phyloP scores from a whole-genome alignment of 2,888 invertebrate genomes.

The Disparrhopalites patrizii region DNA sequence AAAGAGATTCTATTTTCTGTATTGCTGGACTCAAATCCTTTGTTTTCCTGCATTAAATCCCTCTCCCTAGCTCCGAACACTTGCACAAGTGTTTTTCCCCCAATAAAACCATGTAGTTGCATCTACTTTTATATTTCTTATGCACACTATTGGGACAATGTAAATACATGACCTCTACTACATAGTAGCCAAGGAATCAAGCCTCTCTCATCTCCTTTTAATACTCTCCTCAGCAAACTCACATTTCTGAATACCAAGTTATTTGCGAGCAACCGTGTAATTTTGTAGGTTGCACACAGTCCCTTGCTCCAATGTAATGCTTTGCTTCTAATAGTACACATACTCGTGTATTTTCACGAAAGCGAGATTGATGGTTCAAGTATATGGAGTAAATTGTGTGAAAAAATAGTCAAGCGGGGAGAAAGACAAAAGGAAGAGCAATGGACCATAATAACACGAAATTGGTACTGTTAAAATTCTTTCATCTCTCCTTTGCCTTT shows the following conservation, averaged over 20 bases:
- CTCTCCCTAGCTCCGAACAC: background rate
- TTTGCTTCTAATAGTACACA: background rate
- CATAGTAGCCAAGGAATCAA: no score
- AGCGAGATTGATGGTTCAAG: no score
- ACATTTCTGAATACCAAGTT: background rate
- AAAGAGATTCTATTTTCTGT: background rate
- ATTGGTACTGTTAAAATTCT: background rate
- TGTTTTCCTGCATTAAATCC: no score
- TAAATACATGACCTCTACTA: background rate
- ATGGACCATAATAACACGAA: background rate
- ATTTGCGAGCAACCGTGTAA: background rate
- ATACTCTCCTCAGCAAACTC: background rate
- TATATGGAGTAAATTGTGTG: no score
- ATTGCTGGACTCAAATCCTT: slow-evolving; percentile 1
- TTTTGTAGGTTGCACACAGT: no score
- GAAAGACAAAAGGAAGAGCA: background rate
- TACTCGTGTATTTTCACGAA: no score
- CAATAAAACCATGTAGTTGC: background rate
- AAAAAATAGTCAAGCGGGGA: background rate
- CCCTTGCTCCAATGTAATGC: background rate
- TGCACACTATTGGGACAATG: no score
- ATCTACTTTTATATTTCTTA: background rate
- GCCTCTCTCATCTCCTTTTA: background rate
- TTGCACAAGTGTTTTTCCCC: slow-evolving; percentile 13
- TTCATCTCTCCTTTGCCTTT: background rate